A percentile compares a stretch with the other conserved stretches of the same genome.
These are phyloP conservation scores for Ptychochromis oligacanthus DNA, from an alignment of 2,113 vertebrate species.

Conservation along the genomic window DNA sequence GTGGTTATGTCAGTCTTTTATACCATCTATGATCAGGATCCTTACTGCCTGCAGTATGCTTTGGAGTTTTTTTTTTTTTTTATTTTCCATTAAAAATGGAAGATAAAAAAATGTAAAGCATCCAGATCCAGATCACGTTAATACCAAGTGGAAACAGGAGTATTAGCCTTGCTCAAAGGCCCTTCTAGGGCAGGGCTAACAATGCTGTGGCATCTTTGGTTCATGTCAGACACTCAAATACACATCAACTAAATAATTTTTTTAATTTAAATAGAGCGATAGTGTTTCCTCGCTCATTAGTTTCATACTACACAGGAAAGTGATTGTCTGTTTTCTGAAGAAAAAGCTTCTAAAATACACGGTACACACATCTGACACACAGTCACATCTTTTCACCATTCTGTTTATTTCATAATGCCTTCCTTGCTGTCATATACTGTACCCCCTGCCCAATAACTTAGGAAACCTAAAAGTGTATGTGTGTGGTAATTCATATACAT, in stretches of 20 bases:
- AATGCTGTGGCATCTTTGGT: too few relatives aligned
- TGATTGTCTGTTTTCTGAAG: neutral
- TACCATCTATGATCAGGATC: too few relatives aligned
- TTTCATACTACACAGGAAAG: neutral
- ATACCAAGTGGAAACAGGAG: too few relatives aligned
- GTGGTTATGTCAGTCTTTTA: too few relatives aligned
- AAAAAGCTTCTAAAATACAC: neutral
- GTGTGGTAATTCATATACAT: slow-evolving; percentile 38
- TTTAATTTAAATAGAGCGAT: too few relatives aligned
- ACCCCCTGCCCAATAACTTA: slow-evolving; percentile 44
- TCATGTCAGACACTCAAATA: neutral
- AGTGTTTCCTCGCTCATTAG: neutral
- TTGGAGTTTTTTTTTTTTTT: too few relatives aligned
- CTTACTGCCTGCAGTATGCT: too few relatives aligned
- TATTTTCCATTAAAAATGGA: too few relatives aligned
- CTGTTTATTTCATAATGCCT: slow-evolving; percentile 79
- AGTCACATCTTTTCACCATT: slow-evolving; percentile 57
- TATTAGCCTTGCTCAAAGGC: too few relatives aligned
- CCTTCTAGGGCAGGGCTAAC: too few relatives aligned
- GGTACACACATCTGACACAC: neutral
- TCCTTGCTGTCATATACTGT: slow-evolving; percentile 53
- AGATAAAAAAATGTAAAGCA: too few relatives aligned
- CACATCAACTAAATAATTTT: neutral
- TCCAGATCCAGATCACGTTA: too few relatives aligned
- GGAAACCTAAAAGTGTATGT: slow-evolving; percentile 53